A percentile compares a stretch with the other conserved stretches of the same genome.
Conservation (phyloP, 2,113 vertebrate genomes). For the Takifugu flavidus region DNA sequence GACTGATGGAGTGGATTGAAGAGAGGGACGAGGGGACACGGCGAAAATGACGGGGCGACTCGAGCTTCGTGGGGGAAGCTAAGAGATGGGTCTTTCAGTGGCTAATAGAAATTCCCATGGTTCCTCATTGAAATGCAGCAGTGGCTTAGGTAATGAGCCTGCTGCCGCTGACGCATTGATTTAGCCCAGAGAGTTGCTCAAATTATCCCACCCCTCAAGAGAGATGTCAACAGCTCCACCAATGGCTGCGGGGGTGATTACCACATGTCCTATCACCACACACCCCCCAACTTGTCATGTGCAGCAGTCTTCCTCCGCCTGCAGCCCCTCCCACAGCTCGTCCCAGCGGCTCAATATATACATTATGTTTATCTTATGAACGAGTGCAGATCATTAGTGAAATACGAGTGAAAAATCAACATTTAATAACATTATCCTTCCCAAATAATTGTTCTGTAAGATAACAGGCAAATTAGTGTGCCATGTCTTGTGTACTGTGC, state of each 20-base stretch:
- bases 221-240: constrained; percentile 62
- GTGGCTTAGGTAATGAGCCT: constrained; percentile 53
- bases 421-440: too few relatives aligned
- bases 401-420: neutral
- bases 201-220: constrained; percentile 59
- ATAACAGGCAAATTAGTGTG: too few relatives aligned
- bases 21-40: constrained; percentile 13
- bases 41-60: constrained; percentile 24
- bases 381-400: neutral
- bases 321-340: constrained; percentile 4
- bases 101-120: constrained; percentile 58
- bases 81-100: constrained; percentile 18
- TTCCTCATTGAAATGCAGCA: constrained; percentile 57
- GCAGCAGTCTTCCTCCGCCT: constrained; percentile 20
- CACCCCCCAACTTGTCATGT: constrained; percentile 9
- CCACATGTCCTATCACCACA: constrained; percentile 18
- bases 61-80: neutral
- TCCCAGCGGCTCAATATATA: constrained; percentile 1
- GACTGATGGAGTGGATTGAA: constrained; percentile 23
- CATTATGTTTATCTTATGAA: neutral
- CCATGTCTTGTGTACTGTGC: too few relatives aligned
- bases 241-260: constrained; percentile 51
- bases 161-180: constrained; percentile 61
- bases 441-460: too few relatives aligned
- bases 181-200: constrained; percentile 55